phyloP scores from a whole-genome alignment of 2,888 invertebrate species.

The Xanthia icteritia region DNA sequence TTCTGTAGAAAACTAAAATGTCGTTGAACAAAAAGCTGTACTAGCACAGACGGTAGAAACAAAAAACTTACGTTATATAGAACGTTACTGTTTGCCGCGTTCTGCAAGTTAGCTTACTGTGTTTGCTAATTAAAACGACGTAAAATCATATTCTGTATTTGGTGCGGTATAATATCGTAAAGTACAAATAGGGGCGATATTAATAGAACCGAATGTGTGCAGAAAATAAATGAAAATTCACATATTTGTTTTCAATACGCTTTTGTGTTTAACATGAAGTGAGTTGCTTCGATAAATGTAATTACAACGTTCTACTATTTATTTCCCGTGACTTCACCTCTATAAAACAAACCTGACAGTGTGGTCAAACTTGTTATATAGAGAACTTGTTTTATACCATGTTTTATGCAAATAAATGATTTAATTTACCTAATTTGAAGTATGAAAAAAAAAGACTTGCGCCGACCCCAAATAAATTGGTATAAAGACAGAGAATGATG shows the following conservation, averaged over 20 bases:
- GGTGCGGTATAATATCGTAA: constrained; percentile 17
- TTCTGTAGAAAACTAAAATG: background rate
- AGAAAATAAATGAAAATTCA: constrained; percentile 9
- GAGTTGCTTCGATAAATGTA: background rate
- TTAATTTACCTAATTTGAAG: no score
- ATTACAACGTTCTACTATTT: background rate
- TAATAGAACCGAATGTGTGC: constrained; percentile 23
- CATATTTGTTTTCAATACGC: constrained; percentile 14
- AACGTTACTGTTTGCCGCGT: constrained; percentile 34
- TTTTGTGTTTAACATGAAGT: constrained; percentile 2
- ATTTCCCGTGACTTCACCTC: background rate
- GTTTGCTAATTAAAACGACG: constrained; percentile 62
- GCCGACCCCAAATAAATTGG: no score
- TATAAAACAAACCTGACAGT: background rate
- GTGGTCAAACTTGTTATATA: no score
- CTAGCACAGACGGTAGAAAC: constrained; percentile 39
- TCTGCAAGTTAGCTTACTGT: constrained; percentile 36
- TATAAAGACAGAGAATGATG: no score
- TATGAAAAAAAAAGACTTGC: no score
- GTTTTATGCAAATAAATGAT: no score
- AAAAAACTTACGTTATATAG: constrained; percentile 23
- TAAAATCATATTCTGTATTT: constrained; percentile 53
- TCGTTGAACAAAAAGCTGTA: constrained; percentile 13
- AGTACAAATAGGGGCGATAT: constrained; percentile 31
- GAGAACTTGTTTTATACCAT: no score